Conservation (phyloP, 1,140 invertebrate genomes). For the Coptotermes formosanus region DNA sequence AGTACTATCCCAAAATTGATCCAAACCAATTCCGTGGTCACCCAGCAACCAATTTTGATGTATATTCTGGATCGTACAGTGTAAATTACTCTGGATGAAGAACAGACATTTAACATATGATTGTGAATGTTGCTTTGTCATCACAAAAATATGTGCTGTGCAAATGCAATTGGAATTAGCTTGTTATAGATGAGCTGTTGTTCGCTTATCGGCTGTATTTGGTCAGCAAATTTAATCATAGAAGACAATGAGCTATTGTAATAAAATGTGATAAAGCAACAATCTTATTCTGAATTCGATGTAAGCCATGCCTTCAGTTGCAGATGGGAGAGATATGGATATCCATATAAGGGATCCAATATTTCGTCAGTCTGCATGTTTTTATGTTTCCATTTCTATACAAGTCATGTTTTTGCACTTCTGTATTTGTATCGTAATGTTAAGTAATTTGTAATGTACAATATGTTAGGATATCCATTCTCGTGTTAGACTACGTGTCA, state of each 20-base stretch:
- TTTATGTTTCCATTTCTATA: too few species aligned
- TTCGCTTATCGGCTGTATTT: background rate
- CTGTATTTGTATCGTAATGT: too few species aligned
- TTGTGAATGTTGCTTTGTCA: background rate
- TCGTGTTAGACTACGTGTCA: too few species aligned
- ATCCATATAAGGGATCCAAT: too few species aligned
- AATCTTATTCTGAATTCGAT: too few species aligned
- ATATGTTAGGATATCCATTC: too few species aligned
- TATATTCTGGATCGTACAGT: constrained; percentile 66
- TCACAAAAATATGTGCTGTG: background rate
- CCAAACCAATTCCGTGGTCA: constrained; percentile 52
- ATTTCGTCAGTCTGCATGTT: too few species aligned
- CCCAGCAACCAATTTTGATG: constrained; percentile 62
- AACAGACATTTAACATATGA: background rate
- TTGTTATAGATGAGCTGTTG: background rate
- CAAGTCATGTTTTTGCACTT: too few species aligned
- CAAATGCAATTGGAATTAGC: background rate
- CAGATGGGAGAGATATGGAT: too few species aligned
- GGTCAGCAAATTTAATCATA: background rate
- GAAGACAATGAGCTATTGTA: background rate
- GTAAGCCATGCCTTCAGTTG: too few species aligned
- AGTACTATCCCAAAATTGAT: constrained; percentile 12
- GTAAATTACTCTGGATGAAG: constrained; percentile 57
- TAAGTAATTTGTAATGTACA: too few species aligned
- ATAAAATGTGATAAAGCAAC: background rate